Evolutionary conservation across 2,888 invertebrate species (phyloP), one percentile per base, ranked within the genome.

Genomic region (Nymphalis c-album): DNA sequence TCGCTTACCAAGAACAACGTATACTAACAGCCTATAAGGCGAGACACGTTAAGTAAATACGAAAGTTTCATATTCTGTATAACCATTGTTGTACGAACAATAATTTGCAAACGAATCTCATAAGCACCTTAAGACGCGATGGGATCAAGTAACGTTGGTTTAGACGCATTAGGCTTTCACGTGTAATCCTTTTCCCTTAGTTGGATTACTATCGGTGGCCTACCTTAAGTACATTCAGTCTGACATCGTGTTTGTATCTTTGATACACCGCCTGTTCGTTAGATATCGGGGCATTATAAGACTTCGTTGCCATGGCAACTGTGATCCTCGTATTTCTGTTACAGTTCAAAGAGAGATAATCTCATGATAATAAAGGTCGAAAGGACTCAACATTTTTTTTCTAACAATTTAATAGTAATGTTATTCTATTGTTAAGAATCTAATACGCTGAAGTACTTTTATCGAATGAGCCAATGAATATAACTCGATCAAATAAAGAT

Each of bases 121-220:
- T 72, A 73, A 73, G 65, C 70, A 70, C 79, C 68, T 74, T 80
- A 80, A 84, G 83, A 80, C 79, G 77, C 78, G 76, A 76, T 80
- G 76, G 84, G 85, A 87, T 88, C 85, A 86, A 83, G 82, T 85
- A 84, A 85, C 85, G 83, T 80, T 75, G 79, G 81, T 79, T 81
- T 82, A 77, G 77, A 77, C 78, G 84, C 84, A 85, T 88, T 85
- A 88, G 82, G 86, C 85, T 83, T 86, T 84, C 83, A 82, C 79
- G 76, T 80, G 84, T 89, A 90, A 90, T 88, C 89, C 87, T 79
- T 81, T 78, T 81, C 81, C 78, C 82, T 85, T 87, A 88, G 87
- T 87, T 81, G 88, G 88, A 88, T 90, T 90, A 90, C 84, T 69
- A 76, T 72, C 72, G 67, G 71, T 81, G 85, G 85, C 84, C 81